Percentiles rank a stretch among this genome's conserved stretches.
phyloP scores from a whole-genome alignment of 1,140 invertebrate genomes.

The Acromyrmex heyeri region DNA sequence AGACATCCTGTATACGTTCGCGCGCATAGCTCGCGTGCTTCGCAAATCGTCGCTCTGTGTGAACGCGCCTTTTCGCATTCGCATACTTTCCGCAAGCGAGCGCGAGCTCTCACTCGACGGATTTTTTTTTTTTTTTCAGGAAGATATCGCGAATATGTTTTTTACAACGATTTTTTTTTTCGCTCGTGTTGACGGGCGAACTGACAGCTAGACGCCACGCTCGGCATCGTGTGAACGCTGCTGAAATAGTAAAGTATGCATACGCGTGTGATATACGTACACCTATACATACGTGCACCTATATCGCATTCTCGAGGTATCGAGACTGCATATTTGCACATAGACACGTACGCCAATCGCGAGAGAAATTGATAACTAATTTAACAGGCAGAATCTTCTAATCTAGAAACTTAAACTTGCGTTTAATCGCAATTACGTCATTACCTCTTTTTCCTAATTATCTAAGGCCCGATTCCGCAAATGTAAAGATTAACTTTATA shows the following conservation, averaged over 20 bases:
- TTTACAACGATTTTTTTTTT: slow-evolving; percentile 6
- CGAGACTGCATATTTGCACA: slow-evolving; percentile 54
- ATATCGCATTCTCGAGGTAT: slow-evolving; percentile 18
- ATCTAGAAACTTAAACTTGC: not conserved
- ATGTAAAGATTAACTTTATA: too few species aligned
- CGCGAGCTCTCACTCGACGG: not conserved
- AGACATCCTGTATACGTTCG: slow-evolving; percentile 19
- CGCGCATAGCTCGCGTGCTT: slow-evolving; percentile 28
- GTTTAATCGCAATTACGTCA: not conserved
- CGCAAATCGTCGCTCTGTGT: slow-evolving; percentile 10
- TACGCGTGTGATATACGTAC: not conserved
- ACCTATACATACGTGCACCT: not conserved
- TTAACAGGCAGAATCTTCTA: not conserved
- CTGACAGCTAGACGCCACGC: not conserved
- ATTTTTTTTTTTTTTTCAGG: not conserved
- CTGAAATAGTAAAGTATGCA: slow-evolving; percentile 45
- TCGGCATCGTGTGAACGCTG: slow-evolving; percentile 4
- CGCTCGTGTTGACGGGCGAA: not conserved
- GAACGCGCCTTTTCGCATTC: slow-evolving; percentile 14
- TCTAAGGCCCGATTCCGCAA: too few species aligned
- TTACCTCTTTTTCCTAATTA: too few species aligned
- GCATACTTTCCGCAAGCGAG: slow-evolving; percentile 9
- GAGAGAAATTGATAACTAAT: slow-evolving; percentile 41
- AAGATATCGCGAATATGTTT: slow-evolving; percentile 2
- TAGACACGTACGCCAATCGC: slow-evolving; percentile 29